These are phyloP conservation scores for Acanthochromis polyacanthus DNA, from an alignment of 2,113 vertebrate genomes.

Conservation along the genomic window DNA sequence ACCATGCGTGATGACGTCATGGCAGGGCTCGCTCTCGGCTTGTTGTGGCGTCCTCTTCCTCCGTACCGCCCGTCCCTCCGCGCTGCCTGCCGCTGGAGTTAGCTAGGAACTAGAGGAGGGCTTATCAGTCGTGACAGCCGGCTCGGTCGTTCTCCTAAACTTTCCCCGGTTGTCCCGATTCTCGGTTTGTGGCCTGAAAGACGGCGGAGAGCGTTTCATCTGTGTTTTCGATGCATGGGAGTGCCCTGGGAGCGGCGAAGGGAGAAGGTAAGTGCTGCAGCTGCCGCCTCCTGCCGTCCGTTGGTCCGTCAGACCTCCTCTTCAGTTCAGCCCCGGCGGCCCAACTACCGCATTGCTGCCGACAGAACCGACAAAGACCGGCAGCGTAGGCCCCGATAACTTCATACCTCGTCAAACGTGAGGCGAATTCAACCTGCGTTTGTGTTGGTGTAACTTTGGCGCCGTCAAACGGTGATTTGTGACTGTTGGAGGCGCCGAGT, in stretches of 20 bases:
- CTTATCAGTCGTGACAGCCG: slow-evolving; percentile 57
- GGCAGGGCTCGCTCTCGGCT: slow-evolving; percentile 28
- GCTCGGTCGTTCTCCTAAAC: slow-evolving; percentile 24
- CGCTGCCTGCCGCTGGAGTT: slow-evolving; percentile 61
- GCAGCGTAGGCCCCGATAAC: slow-evolving; percentile 41
- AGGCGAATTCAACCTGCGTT: background rate
- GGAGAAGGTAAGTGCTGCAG: slow-evolving; percentile 79
- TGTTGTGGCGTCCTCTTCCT: slow-evolving; percentile 73
- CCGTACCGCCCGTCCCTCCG: slow-evolving; percentile 64
- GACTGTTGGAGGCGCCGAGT: slow-evolving; percentile 18
- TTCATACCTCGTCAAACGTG: background rate
- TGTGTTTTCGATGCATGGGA: slow-evolving; percentile 80
- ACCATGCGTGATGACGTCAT: slow-evolving; percentile 80
- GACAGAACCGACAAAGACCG: slow-evolving; percentile 27
- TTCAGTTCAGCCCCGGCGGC: slow-evolving; percentile 57
- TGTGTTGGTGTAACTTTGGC: background rate
- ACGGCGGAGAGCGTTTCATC: slow-evolving; percentile 32
- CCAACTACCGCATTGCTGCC: slow-evolving; percentile 75
- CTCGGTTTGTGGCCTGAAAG: slow-evolving; percentile 13
- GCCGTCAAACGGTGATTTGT: slow-evolving; percentile 19
- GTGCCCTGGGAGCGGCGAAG: slow-evolving; percentile 74
- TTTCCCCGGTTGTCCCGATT: slow-evolving; percentile 30
- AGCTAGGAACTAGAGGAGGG: slow-evolving; percentile 35
- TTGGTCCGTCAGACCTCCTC: slow-evolving; percentile 58
- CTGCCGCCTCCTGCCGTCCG: slow-evolving; percentile 50